These are phyloP conservation scores for Varecia variegata DNA, from an alignment of 2,797 vertebrate genomes.

Conservation along the genomic window DNA sequence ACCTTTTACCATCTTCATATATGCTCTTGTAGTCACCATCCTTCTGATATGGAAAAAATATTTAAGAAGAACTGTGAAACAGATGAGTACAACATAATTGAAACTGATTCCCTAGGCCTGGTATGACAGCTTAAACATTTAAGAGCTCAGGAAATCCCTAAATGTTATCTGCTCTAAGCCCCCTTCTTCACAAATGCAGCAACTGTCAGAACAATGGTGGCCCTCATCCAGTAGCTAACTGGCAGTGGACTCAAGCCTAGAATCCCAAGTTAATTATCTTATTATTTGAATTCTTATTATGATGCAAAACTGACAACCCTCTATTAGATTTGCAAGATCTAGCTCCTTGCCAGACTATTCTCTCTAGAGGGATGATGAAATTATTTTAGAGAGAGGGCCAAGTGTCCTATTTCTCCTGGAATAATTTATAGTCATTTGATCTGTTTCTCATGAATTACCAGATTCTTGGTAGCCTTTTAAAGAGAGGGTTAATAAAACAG, in stretches of 20 bases:
- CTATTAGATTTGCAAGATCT: neutral
- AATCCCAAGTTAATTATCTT: neutral
- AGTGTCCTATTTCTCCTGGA: neutral
- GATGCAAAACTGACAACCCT: neutral
- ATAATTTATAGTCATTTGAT: neutral
- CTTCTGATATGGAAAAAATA: neutral
- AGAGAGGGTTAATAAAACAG: neutral
- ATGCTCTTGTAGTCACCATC: neutral
- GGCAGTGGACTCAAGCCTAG: neutral
- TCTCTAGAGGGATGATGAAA: neutral
- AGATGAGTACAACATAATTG: neutral
- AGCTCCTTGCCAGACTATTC: neutral
- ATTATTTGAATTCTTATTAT: neutral
- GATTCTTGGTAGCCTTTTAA: neutral
- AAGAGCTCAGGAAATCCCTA: neutral
- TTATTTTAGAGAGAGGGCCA: neutral
- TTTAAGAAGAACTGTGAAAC: neutral
- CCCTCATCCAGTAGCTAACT: neutral
- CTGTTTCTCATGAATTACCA: conserved; percentile 11
- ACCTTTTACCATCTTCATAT: neutral
- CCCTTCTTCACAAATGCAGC: neutral
- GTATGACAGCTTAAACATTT: neutral
- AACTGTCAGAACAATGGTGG: neutral
- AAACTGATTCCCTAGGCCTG: neutral
- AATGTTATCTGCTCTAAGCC: neutral